Base-by-base conservation (phyloP, 1,140 invertebrate genomes). In the Drosophila insularis region DNA sequence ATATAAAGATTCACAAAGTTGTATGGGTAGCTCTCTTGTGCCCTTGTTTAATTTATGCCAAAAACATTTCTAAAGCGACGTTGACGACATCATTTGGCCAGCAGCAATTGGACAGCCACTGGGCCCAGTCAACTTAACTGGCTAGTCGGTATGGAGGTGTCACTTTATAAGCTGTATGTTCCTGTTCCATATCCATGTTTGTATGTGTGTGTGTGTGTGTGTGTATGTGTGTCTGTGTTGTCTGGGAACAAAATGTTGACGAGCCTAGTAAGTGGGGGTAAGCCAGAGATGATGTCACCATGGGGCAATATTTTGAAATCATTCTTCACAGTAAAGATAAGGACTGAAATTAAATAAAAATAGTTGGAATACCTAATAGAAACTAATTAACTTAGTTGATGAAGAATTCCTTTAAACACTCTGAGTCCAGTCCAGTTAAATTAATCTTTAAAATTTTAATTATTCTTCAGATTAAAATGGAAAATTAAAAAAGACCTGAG, bases 41-140 rank as follows among this genome's bases (percentile, higher is more conserved):
- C 84, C 74, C 82, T 87, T 82, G 75, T 79, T 86, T 86, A 86
- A 86, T 86, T 86, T 86, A 86, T 86, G 82, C 79, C 82, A 86
- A 86, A 50, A 82, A 76, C 79, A 86, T 77, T 82, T 81, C 72
- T 70, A 75, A 71, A 77, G 72, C 82, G 79, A 86, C 82, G 82
- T 86, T 87, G 82, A 86, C 82, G 82, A 86, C 84, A 73, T 87
- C 82, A 86, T 86, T 86, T 79, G 63, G 61, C 43, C 17, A 50
- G 53, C 53, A 53, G 74, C 21, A 63, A 31, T 19, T 14, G 37
- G 63, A 23, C 50, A 43, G 50, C 53, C 68, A 70, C 21, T 37
- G 53, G 62, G 35, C 19, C 46, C 60, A 76, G 54, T 76, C 69
- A 59, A 67, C 74, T 50, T 21, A 50, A 50, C 64, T 54, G 32